Conservation (phyloP, 2,888 invertebrate species). For the Synanthedon formicaeformis region DNA sequence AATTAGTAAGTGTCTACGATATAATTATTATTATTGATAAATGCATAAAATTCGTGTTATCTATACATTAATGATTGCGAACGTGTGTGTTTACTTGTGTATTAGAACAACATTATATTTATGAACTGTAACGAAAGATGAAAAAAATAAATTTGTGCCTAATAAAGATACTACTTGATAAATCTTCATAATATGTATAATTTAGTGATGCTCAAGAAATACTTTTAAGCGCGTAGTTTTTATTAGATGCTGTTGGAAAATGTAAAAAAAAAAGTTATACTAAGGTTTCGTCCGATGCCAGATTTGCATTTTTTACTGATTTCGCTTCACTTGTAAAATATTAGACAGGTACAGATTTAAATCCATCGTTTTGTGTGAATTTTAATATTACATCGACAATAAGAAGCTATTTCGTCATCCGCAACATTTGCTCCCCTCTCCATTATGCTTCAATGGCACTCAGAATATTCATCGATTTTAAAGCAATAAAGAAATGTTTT, state of each 20-base stretch:
- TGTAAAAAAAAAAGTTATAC: constrained; percentile 25
- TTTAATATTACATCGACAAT: not conserved
- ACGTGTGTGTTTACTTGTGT: constrained; percentile 7
- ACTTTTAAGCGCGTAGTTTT: constrained; percentile 58
- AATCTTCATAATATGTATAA: constrained; percentile 42
- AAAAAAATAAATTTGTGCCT: constrained; percentile 60
- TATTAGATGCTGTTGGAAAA: constrained; percentile 52
- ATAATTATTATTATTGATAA: constrained; percentile 26
- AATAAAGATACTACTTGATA: constrained; percentile 40
- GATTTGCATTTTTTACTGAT: constrained; percentile 46
- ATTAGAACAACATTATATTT: constrained; percentile 1
- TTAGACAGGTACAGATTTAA: not conserved
- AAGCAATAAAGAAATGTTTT: constrained; percentile 40
- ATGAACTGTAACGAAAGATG: constrained; percentile 14
- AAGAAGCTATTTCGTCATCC: not conserved
- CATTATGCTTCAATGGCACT: not conserved
- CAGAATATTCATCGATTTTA: constrained; percentile 37
- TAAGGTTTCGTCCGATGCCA: constrained; percentile 47
- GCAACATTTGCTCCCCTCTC: not conserved
- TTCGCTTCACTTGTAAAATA: constrained; percentile 9
- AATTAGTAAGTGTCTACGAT: constrained; percentile 65
- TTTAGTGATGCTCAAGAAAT: constrained; percentile 65
- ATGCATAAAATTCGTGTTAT: constrained; percentile 46
- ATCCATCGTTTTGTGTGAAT: not conserved
- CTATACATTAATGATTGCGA: constrained; percentile 34